Evolutionary conservation across 2,113 vertebrate genomes (phyloP).

Genomic region (Eurypyga helias): DNA sequence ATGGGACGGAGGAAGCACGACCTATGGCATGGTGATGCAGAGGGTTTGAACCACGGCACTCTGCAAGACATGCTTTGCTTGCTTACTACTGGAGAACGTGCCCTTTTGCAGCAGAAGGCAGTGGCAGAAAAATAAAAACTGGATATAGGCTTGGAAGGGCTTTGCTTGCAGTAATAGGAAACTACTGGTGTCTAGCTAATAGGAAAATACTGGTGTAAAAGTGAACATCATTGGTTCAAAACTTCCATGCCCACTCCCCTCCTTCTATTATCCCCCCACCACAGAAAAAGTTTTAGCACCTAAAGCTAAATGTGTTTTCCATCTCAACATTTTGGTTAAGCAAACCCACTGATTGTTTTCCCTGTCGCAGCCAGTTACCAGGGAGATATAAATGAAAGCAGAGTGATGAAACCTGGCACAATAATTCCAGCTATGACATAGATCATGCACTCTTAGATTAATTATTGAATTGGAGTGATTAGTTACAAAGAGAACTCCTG

Average conservation of each 20-base stretch:
- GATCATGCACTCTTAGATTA: not conserved
- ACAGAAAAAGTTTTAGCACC: not conserved
- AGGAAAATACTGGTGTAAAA: not conserved
- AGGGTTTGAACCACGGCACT: not conserved
- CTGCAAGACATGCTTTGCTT: not conserved
- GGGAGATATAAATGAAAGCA: not conserved
- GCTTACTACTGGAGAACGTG: not conserved
- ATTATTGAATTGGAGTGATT: constrained; percentile 45
- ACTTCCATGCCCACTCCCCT: not conserved
- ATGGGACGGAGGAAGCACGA: rapidly evolving
- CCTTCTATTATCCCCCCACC: not conserved
- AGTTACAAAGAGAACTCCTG: constrained; percentile 33
- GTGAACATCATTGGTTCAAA: not conserved
- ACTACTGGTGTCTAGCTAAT: not conserved
- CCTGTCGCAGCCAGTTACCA: not conserved
- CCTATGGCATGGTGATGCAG: rapidly evolving
- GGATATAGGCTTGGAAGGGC: not conserved
- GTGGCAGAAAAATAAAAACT: not conserved
- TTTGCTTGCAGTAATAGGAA: not conserved
- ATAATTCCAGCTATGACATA: constrained; percentile 14
- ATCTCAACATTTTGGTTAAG: not conserved
- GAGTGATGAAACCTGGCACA: constrained; percentile 38
- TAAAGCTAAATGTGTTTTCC: not conserved
- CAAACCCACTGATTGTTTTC: not conserved
- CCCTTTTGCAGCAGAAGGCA: not conserved